A percentile compares a stretch with the other conserved stretches of the same genome.
These are phyloP conservation scores for Mamestra brassicae DNA, from an alignment of 2,888 invertebrate genomes.

Conservation along the genomic window DNA sequence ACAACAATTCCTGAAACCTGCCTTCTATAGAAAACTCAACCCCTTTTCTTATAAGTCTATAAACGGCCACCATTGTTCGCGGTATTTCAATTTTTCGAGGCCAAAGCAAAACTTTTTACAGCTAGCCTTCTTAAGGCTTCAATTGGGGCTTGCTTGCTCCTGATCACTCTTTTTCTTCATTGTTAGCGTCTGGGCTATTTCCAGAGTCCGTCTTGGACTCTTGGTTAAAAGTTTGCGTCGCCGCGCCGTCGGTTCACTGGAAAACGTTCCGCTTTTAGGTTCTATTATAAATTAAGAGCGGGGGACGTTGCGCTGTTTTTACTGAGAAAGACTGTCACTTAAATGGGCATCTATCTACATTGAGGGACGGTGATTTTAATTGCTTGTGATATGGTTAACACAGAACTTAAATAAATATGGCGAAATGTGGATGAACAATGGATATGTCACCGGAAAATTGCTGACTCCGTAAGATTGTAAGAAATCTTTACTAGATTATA, in stretches of 20 bases:
- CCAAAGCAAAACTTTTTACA: neutral
- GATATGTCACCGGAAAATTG: too few species aligned
- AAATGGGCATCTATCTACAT: neutral
- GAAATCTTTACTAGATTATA: too few species aligned
- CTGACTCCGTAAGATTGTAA: too few species aligned
- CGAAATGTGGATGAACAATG: too few species aligned
- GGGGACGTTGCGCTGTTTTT: neutral
- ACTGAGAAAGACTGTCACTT: neutral
- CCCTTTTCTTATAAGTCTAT: neutral
- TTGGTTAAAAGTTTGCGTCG: constrained; percentile 11
- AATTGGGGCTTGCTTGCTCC: constrained; percentile 1
- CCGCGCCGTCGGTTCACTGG: neutral
- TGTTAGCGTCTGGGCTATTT: constrained; percentile 30
- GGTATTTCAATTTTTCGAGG: constrained; percentile 3
- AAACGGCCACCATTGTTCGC: neutral
- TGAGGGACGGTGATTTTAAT: neutral
- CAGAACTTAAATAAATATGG: neutral
- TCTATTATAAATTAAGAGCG: neutral
- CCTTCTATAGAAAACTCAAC: neutral
- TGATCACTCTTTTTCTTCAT: constrained; percentile 6
- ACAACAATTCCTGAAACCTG: neutral
- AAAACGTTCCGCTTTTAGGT: constrained; percentile 1
- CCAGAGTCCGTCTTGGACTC: neutral
- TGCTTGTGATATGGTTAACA: neutral
- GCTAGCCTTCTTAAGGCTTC: constrained; percentile 4